phyloP scores from a whole-genome alignment of 1,140 invertebrate genomes.

The Drosophila sucinea region DNA sequence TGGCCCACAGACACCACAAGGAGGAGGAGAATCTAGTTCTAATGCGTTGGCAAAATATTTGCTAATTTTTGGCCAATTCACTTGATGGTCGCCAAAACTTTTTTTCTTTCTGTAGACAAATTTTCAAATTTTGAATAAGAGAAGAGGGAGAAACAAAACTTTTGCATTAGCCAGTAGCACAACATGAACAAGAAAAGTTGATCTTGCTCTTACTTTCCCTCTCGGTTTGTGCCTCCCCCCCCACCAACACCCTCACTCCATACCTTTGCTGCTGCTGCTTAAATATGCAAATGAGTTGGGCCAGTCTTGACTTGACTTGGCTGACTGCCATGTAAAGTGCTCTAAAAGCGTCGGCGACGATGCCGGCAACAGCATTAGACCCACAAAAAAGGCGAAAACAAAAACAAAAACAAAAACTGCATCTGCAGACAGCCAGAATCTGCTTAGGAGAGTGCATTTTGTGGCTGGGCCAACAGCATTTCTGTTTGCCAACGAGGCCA shows the following conservation, averaged over 20 bases:
- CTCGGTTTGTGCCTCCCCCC: not conserved
- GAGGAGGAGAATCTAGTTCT: slow-evolving; percentile 15
- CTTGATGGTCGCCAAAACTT: slow-evolving; percentile 16
- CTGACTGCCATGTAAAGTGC: slow-evolving; percentile 58
- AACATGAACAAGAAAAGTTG: slow-evolving; percentile 27
- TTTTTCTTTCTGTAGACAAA: slow-evolving; percentile 36
- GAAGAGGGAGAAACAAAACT: slow-evolving; percentile 44
- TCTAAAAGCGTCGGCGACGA: slow-evolving; percentile 53
- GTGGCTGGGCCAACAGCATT: slow-evolving; percentile 48
- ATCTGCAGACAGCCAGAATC: slow-evolving; percentile 29
- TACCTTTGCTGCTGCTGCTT: slow-evolving; percentile 32
- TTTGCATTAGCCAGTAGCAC: slow-evolving; percentile 52
- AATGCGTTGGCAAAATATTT: slow-evolving; percentile 49
- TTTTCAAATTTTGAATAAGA: slow-evolving; percentile 31
- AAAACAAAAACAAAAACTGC: slow-evolving; percentile 52
- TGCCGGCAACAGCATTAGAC: slow-evolving; percentile 60
- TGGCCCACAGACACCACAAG: slow-evolving; percentile 23
- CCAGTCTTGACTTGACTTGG: slow-evolving; percentile 39
- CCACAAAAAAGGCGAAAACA: not conserved
- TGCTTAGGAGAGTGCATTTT: slow-evolving; percentile 8
- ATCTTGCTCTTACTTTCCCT: slow-evolving; percentile 12
- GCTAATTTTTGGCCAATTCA: slow-evolving; percentile 46
- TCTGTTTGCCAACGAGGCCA: slow-evolving; percentile 49
- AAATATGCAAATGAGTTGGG: slow-evolving; percentile 72
- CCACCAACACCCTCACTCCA: not conserved